A percentile compares a stretch with the other conserved stretches of the same genome.
These are phyloP conservation scores for Mesochorus sp. DNA, from an alignment of 2,888 invertebrate species.

Conservation along the genomic window DNA sequence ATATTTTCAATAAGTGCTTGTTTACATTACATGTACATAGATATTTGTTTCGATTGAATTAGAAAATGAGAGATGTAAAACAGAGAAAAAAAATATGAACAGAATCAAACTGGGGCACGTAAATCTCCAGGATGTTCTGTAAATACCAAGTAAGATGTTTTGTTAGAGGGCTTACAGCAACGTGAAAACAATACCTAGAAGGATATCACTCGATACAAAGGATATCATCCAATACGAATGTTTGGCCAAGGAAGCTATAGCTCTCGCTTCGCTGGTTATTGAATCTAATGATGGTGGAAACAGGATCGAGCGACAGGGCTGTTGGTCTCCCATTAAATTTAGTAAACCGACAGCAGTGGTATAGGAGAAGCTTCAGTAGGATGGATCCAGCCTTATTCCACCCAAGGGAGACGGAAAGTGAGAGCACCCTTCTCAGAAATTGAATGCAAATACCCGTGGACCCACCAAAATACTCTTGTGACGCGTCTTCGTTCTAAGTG, in stretches of 20 bases:
- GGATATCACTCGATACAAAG: not conserved
- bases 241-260: slow-evolving; percentile 22
- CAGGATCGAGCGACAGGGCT: not conserved
- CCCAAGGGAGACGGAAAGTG: slow-evolving; percentile 33
- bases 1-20: too few species aligned
- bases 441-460: slow-evolving; percentile 76
- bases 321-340: not conserved
- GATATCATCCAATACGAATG: slow-evolving; percentile 3
- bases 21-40: too few species aligned
- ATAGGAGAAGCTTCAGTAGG: not conserved
- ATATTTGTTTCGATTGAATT: too few species aligned
- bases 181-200: not conserved
- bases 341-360: not conserved
- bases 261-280: not conserved
- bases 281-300: not conserved
- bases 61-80: too few species aligned
- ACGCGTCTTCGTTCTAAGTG: slow-evolving; percentile 8
- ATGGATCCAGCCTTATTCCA: slow-evolving; percentile 23
- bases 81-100: too few species aligned
- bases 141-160: too few species aligned
- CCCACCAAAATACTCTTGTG: slow-evolving; percentile 26
- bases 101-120: too few species aligned
- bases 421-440: slow-evolving; percentile 72
- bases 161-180: not conserved
- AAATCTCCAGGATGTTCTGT: too few species aligned